Percentiles rank a stretch among this genome's conserved stretches.
Evolutionary conservation across 2,797 vertebrate genomes (phyloP).

Genomic region (Micrastur ruficollis): DNA sequence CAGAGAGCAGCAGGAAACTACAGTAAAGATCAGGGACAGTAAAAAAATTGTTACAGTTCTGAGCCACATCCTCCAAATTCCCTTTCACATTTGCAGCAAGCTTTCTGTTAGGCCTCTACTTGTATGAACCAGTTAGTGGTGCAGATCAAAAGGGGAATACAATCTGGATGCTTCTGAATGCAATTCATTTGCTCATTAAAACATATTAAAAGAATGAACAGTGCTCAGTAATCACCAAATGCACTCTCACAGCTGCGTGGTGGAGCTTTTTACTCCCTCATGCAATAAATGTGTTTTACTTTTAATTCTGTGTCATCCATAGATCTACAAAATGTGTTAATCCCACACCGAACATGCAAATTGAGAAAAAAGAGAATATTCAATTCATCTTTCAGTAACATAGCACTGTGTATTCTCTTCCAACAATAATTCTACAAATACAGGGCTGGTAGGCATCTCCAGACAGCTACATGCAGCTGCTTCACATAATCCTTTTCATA

Average conservation of each 20-base stretch:
- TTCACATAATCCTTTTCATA: not conserved
- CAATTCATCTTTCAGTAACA: not conserved
- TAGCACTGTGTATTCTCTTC: not conserved
- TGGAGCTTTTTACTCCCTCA: not conserved
- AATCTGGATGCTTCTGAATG: not conserved
- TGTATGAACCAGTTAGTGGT: not conserved
- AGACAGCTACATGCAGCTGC: not conserved
- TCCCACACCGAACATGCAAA: not conserved
- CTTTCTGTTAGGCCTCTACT: not conserved
- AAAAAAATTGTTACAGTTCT: not conserved
- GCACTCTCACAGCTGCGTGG: not conserved
- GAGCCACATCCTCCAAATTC: not conserved
- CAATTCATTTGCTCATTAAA: not conserved
- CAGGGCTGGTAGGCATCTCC: not conserved
- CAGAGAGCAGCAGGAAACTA: not conserved
- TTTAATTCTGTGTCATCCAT: not conserved
- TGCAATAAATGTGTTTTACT: not conserved
- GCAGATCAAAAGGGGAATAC: not conserved
- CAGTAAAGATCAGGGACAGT: not conserved
- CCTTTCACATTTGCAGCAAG: not conserved
- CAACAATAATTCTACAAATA: not conserved
- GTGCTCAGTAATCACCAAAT: not conserved
- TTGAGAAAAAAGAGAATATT: not conserved
- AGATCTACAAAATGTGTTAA: not conserved
- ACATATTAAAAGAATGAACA: not conserved